Evolutionary conservation across 2,888 invertebrate species (phyloP).

Genomic region (Drosophila paramelanica): DNA sequence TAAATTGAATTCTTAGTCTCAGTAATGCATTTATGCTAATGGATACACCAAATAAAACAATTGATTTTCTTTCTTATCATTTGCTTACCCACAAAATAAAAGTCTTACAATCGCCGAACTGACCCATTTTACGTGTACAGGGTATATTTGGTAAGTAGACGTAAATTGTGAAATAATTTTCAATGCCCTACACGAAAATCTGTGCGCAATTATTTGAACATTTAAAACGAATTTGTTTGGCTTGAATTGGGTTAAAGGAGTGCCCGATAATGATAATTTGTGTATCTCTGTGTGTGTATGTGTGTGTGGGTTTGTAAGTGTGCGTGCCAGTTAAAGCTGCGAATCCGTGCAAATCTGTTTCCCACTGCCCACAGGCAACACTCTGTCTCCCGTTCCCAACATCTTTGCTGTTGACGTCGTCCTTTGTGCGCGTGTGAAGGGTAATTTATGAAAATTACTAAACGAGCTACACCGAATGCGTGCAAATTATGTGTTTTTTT

Average conservation of each 20-base stretch:
- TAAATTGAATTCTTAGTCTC: too few relatives aligned
- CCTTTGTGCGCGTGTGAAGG: conserved; percentile 52
- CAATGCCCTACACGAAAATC: conserved; percentile 38
- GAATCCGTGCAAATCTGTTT: conserved; percentile 28
- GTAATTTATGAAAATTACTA: conserved; percentile 81
- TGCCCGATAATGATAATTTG: conserved; percentile 61
- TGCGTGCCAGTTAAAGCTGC: conserved; percentile 22
- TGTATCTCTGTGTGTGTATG: conserved; percentile 26
- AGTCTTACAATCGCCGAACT: too few relatives aligned
- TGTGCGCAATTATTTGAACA: conserved; percentile 64
- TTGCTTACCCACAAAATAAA: too few relatives aligned
- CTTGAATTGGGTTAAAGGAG: conserved; percentile 37
- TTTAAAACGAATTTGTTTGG: conserved; percentile 59
- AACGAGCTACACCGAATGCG: conserved; percentile 73
- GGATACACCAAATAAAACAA: too few relatives aligned
- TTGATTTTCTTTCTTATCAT: too few relatives aligned
- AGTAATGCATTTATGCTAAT: too few relatives aligned
- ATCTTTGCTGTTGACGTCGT: conserved; percentile 5
- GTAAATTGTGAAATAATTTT: conserved; percentile 42
- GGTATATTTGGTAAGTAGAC: conserved; percentile 13
- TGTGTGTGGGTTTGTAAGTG: conserved; percentile 7
- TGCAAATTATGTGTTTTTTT: conserved; percentile 71
- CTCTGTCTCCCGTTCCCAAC: background rate
- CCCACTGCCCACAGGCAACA: conserved; percentile 5
- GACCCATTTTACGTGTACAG: conserved; percentile 1